Conservation (phyloP, 2,888 invertebrate species). For the Plutella xylostella region DNA sequence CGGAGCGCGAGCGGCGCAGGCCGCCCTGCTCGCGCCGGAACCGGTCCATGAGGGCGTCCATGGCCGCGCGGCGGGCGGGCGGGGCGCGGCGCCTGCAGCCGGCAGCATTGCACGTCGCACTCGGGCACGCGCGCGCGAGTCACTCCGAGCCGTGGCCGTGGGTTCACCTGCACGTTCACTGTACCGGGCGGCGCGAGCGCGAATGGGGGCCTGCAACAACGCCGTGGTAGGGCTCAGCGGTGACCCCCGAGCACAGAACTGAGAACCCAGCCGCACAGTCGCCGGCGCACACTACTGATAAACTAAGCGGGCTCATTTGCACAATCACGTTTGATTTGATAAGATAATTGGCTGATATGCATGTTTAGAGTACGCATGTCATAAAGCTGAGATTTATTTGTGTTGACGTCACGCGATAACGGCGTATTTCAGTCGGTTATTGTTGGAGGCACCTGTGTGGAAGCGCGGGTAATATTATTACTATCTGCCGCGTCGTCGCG, state of each 20-base stretch:
- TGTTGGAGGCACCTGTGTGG: no score
- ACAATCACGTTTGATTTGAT: slow-evolving; percentile 49
- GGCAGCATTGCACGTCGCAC: slow-evolving; percentile 57
- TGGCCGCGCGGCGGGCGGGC: slow-evolving; percentile 51
- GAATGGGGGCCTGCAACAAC: slow-evolving; percentile 52
- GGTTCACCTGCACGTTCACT: slow-evolving; percentile 54
- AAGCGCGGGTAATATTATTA: no score
- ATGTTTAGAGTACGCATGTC: slow-evolving; percentile 51
- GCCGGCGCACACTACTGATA: slow-evolving; percentile 29
- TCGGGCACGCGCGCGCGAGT: no score
- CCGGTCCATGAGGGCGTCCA: slow-evolving; percentile 65
- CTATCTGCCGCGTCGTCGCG: no score
- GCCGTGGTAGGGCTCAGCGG: slow-evolving; percentile 35
- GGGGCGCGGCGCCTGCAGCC: slow-evolving; percentile 41
- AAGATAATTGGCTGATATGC: slow-evolving; percentile 39
- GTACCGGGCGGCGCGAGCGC: slow-evolving; percentile 46
- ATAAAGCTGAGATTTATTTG: slow-evolving; percentile 55
- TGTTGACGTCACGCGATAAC: slow-evolving; percentile 38
- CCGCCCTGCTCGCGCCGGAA: slow-evolving; percentile 63
- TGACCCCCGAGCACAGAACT: neutral
- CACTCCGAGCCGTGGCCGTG: no score
- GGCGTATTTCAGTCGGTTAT: slow-evolving; percentile 25
- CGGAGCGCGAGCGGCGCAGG: slow-evolving; percentile 74
- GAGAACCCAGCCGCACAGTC: slow-evolving; percentile 35
- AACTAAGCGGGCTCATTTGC: slow-evolving; percentile 60